Evolutionary conservation across 2,113 vertebrate species (phyloP).

Genomic region (Panthera leo): DNA sequence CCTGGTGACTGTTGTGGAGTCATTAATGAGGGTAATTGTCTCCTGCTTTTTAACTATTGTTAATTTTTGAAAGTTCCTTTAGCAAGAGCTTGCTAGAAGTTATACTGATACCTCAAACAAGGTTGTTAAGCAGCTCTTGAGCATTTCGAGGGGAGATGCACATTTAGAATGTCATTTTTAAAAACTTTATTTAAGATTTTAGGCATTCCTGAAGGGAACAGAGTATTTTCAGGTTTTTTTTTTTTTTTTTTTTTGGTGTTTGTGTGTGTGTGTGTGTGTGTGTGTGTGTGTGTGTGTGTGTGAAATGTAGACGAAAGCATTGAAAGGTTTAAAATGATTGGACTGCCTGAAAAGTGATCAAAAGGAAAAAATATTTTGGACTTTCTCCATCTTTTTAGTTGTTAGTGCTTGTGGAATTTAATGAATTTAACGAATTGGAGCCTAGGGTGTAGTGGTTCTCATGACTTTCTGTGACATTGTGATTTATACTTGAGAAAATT

Average conservation of each 20-base stretch:
- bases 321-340: neutral
- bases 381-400: neutral
- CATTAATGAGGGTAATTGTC: constrained; percentile 86
- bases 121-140: constrained; percentile 25
- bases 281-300: neutral
- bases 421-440: neutral
- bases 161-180: neutral
- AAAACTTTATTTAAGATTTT: neutral
- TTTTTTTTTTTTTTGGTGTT: neutral
- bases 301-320: neutral
- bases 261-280: neutral
- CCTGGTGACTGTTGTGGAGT: constrained; percentile 81
- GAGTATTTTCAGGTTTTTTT: neutral
- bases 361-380: neutral
- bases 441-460: neutral
- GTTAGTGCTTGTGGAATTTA: neutral
- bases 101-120: constrained; percentile 57
- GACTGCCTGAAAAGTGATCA: neutral
- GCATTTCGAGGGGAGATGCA: neutral
- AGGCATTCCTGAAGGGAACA: neutral
- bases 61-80: constrained; percentile 80
- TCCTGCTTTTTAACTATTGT: constrained; percentile 81
- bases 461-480: neutral
- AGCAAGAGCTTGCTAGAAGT: constrained; percentile 70
- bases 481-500: neutral